A percentile compares a stretch with the other conserved stretches of the same genome.
Conservation (phyloP, 2,113 vertebrate species). For the Pedionomus torquatus region DNA sequence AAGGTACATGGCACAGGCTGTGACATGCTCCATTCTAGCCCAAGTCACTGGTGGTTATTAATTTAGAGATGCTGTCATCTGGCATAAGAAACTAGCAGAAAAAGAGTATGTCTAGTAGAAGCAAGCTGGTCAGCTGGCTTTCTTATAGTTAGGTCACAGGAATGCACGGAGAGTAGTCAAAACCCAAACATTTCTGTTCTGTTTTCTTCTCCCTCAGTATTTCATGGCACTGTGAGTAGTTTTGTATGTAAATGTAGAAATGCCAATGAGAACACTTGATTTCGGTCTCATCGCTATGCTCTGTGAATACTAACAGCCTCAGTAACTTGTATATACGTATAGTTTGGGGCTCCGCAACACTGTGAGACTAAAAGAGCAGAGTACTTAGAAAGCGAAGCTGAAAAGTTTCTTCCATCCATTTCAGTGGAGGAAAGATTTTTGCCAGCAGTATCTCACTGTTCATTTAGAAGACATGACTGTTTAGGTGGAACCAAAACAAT, state of each 20-base stretch:
- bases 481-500: background rate
- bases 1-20: background rate
- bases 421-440: background rate
- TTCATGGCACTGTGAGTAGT: conserved; percentile 14
- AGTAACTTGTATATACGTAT: background rate
- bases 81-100: background rate
- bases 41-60: background rate
- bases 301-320: background rate
- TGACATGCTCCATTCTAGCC: background rate
- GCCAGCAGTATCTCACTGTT: background rate
- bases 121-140: background rate
- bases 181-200: background rate
- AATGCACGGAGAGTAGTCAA: background rate
- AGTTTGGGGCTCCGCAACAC: background rate
- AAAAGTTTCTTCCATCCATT: background rate
- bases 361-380: background rate
- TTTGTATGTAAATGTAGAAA: conserved; percentile 5
- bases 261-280: background rate
- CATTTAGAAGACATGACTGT: background rate
- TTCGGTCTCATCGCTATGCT: background rate
- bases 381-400: background rate
- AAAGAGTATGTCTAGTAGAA: background rate
- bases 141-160: background rate
- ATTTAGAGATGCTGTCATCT: background rate
- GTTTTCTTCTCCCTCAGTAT: background rate